A percentile compares a stretch with the other conserved stretches of the same genome.
These are phyloP conservation scores for Oligia fasciuncula DNA, from an alignment of 2,888 invertebrate genomes.

Conservation along the genomic window DNA sequence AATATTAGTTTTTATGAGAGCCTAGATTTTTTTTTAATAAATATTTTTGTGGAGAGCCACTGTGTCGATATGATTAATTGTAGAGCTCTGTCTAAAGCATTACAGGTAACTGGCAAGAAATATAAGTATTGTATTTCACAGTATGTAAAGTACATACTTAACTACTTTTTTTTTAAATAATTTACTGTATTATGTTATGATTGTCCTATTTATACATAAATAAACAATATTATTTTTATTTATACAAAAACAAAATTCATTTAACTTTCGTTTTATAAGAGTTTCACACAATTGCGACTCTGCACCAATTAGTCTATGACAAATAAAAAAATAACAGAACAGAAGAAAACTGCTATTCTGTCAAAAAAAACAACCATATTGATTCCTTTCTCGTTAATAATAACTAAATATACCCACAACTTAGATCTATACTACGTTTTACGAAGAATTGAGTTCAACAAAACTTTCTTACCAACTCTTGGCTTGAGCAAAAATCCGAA, in stretches of 20 bases:
- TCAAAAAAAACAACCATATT: constrained; percentile 8
- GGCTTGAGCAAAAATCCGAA: not conserved
- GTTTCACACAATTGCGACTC: not conserved
- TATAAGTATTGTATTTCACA: constrained; percentile 7
- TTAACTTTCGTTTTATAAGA: constrained; percentile 13
- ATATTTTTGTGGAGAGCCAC: constrained; percentile 8
- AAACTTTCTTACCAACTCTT: not conserved
- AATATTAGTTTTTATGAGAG: constrained; percentile 32
- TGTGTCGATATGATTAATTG: constrained; percentile 17
- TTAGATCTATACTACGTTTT: constrained; percentile 7
- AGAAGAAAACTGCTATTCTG: not conserved
- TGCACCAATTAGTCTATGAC: not conserved
- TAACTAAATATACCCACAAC: constrained; percentile 31
- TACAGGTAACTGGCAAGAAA: constrained; percentile 48
- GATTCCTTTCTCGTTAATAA: not conserved
- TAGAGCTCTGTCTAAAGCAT: constrained; percentile 31
- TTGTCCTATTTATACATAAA: not conserved
- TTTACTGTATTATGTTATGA: not conserved
- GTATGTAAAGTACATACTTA: not conserved
- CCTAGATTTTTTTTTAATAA: constrained; percentile 9
- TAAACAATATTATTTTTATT: not conserved
- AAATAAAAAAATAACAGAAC: not conserved
- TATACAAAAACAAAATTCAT: not conserved
- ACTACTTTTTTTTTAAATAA: not conserved
- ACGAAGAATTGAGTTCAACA: constrained; percentile 13